Percentiles rank a stretch among this genome's conserved stretches.
These are phyloP conservation scores for Bathynomus jamesi DNA, from an alignment of 1,140 invertebrate genomes.

Conservation along the genomic window DNA sequence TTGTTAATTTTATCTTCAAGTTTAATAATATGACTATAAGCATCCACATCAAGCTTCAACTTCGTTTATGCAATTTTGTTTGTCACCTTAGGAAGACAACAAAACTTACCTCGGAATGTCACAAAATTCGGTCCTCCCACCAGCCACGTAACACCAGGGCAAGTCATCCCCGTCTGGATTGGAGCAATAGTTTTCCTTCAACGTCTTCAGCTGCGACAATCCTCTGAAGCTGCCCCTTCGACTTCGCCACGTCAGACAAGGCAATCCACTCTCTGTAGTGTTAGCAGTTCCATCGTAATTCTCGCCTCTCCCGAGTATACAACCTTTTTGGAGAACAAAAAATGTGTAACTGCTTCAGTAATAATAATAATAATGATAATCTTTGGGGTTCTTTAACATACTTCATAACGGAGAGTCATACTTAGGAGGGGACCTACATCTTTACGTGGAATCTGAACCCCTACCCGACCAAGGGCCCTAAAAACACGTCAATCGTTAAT, in stretches of 20 bases:
- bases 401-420: no score
- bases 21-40: no score
- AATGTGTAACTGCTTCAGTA: neutral
- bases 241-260: constrained; percentile 43
- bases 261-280: constrained; percentile 45
- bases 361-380: no score
- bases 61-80: no score
- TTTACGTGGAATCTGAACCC: no score
- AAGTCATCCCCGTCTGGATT: constrained; percentile 46
- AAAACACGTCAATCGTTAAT: no score
- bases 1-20: no score
- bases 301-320: constrained; percentile 21
- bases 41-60: no score
- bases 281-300: constrained; percentile 49
- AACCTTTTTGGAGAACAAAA: constrained; percentile 17
- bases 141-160: constrained; percentile 52
- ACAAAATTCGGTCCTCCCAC: constrained; percentile 48
- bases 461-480: no score
- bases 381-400: no score
- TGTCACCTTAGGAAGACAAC: no score
- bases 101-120: constrained; percentile 53
- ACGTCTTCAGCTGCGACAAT: neutral
- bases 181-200: constrained; percentile 50
- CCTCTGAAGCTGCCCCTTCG: neutral
- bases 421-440: no score